These are phyloP conservation scores for Caerostris darwini DNA, from an alignment of 1,140 invertebrate species.

Conservation along the genomic window DNA sequence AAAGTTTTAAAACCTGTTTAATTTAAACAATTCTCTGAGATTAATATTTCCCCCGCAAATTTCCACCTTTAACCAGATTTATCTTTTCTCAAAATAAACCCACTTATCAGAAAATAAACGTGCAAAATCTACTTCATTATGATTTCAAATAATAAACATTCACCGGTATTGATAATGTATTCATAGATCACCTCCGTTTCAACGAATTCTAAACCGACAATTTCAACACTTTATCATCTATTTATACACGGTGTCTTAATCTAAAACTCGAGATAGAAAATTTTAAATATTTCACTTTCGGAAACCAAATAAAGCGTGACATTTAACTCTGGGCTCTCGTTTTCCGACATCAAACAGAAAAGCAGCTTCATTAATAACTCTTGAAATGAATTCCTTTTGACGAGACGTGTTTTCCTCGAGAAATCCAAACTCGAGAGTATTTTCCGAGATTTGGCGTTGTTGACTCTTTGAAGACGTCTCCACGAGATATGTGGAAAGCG, in stretches of 20 bases:
- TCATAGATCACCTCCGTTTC: too few relatives aligned
- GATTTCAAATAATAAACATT: too few relatives aligned
- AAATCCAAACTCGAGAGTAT: background rate
- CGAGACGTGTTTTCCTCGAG: background rate
- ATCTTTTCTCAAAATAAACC: too few relatives aligned
- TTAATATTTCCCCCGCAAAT: too few relatives aligned
- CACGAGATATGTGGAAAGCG: background rate
- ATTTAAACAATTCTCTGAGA: too few relatives aligned
- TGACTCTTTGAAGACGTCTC: background rate
- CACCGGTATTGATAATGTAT: too few relatives aligned
- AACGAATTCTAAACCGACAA: too few relatives aligned
- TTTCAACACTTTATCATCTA: background rate
- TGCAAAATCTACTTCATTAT: too few relatives aligned
- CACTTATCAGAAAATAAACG: too few relatives aligned
- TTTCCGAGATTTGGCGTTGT: constrained; percentile 2
- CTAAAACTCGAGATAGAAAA: background rate
- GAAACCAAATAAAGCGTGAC: constrained; percentile 34
- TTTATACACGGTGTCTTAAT: background rate
- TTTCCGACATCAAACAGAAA: background rate
- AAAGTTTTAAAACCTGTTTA: too few relatives aligned
- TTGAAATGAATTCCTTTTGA: constrained; percentile 10
- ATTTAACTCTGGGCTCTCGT: constrained; percentile 20
- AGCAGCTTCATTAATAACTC: constrained; percentile 23
- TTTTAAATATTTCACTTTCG: constrained; percentile 3
- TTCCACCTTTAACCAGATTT: too few relatives aligned